phyloP scores from a whole-genome alignment of 2,113 vertebrate genomes.

The Drymodes brunneopygia region DNA sequence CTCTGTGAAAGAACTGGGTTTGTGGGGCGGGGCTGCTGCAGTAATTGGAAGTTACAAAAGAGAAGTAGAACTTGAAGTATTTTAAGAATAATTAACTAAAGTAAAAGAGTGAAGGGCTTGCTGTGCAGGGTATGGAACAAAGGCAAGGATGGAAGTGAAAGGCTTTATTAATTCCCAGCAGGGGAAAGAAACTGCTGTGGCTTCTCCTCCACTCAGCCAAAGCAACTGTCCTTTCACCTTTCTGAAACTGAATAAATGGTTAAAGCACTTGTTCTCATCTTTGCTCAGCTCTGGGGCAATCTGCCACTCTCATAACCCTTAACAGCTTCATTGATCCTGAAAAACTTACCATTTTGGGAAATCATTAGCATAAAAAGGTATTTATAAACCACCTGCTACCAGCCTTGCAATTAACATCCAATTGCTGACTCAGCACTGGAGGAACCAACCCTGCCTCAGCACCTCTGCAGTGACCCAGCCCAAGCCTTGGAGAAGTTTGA shows the following conservation, averaged over 20 bases:
- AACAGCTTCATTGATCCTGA: conserved; percentile 21
- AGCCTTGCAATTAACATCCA: not conserved
- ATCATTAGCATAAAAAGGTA: not conserved
- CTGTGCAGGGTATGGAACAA: not conserved
- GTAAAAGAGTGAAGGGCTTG: not conserved
- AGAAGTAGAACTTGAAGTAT: not conserved
- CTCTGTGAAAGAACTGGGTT: not conserved
- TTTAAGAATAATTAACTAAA: not conserved
- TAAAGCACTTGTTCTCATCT: not conserved
- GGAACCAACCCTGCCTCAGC: not conserved
- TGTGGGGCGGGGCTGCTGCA: not conserved
- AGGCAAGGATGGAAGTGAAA: not conserved
- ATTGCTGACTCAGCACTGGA: not conserved
- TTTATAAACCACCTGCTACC: not conserved
- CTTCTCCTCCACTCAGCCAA: not conserved
- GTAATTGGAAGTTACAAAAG: not conserved
- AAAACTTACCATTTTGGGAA: conserved; percentile 24
- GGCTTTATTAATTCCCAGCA: not conserved
- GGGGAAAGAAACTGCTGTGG: not conserved
- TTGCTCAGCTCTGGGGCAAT: not conserved
- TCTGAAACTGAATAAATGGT: not conserved
- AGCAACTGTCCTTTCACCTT: not conserved
- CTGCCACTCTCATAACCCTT: not conserved
- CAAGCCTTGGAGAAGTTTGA: not conserved
- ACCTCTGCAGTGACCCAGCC: not conserved